Percentiles rank a stretch among this genome's conserved stretches.
Conservation (phyloP, 2,888 invertebrate species). For the Aelia acuminata region DNA sequence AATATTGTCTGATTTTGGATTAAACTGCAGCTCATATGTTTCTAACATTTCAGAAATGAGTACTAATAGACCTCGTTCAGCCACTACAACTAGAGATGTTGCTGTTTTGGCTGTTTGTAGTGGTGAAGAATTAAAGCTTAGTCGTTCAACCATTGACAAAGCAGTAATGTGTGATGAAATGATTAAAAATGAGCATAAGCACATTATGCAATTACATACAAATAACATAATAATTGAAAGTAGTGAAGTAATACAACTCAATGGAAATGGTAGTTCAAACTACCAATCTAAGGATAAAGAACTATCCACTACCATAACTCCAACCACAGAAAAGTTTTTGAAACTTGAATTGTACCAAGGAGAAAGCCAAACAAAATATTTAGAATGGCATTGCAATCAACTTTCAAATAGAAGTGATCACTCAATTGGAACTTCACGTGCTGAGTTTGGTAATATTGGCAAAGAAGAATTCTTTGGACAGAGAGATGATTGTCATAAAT, state of each 20-base stretch:
- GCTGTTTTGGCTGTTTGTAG: conserved; percentile 14
- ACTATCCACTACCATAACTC: not conserved
- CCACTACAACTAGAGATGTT: not conserved
- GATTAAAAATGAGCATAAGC: not conserved
- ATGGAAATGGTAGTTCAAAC: not conserved
- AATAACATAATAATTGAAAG: conserved; percentile 28
- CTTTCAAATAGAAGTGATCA: conserved; percentile 9
- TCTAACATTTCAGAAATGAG: not conserved
- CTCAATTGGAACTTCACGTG: not conserved
- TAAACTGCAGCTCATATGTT: not conserved
- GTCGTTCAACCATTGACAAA: not conserved
- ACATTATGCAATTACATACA: not conserved
- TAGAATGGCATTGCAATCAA: conserved; percentile 36
- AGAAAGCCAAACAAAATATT: not conserved
- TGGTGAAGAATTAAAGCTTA: not conserved
- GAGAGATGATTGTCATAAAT: not conserved
- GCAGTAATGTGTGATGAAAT: conserved; percentile 32
- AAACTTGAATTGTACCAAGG: not conserved
- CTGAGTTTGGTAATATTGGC: not conserved
- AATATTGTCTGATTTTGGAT: conserved; percentile 18
- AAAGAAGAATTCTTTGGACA: not conserved
- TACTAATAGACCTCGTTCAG: not conserved
- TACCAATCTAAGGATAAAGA: not conserved
- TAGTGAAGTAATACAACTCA: not conserved
- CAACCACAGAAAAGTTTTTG: not conserved